Percentiles rank a stretch among this genome's conserved stretches.
These are phyloP conservation scores for Onychomys torridus DNA, from an alignment of 2,797 vertebrate genomes.

Conservation along the genomic window DNA sequence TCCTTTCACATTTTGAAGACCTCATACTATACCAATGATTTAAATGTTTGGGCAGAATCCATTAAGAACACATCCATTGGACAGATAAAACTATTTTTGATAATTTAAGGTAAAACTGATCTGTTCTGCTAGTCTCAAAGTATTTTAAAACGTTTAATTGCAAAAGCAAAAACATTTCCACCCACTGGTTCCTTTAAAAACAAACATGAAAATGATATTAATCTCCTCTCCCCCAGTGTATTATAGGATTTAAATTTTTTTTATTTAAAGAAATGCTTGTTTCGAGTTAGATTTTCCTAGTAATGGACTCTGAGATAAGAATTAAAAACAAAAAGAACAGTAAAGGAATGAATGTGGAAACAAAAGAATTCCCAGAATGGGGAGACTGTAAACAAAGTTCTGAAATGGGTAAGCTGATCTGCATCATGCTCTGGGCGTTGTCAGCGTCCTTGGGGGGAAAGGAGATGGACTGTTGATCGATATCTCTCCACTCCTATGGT, in stretches of 20 bases:
- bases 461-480: neutral
- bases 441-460: neutral
- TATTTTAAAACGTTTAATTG: conserved; percentile 50
- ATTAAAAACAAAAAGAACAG: neutral
- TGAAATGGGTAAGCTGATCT: neutral
- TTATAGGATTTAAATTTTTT: neutral
- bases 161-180: conserved; percentile 55
- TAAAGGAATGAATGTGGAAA: conserved; percentile 28
- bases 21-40: conserved; percentile 28
- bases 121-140: conserved; percentile 21
- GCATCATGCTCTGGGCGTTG: neutral
- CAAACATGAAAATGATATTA: neutral
- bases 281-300: conserved; percentile 32
- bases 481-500: neutral
- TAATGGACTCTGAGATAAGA: conserved; percentile 27
- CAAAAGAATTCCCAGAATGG: neutral
- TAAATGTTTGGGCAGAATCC: neutral
- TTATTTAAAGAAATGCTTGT: conserved; percentile 54
- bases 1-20: conserved; percentile 32
- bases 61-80: neutral
- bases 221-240: neutral
- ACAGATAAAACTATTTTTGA: conserved; percentile 25
- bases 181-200: conserved; percentile 23
- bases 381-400: neutral
- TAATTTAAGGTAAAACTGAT: conserved; percentile 50